Evolutionary conservation across 2,113 vertebrate genomes (phyloP).

Genomic region (Crotalus horridus): DNA sequence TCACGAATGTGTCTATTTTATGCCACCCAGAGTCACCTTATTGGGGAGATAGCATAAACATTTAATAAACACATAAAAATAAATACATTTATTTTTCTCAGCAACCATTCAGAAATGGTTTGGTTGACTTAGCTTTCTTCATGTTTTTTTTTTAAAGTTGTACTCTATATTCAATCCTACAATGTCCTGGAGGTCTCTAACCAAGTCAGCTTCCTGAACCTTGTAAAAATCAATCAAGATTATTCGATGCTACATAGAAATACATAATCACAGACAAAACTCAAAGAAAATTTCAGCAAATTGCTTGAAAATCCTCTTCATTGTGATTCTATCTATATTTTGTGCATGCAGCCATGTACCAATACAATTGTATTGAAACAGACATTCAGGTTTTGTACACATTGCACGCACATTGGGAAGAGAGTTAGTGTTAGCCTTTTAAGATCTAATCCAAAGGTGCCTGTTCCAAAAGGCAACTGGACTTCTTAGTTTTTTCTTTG

Average conservation of each 20-base stretch:
- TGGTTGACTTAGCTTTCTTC: neutral
- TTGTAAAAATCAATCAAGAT: neutral
- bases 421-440: neutral
- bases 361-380: neutral
- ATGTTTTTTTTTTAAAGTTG: neutral
- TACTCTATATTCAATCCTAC: neutral
- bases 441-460: neutral
- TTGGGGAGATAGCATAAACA: neutral
- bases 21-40: neutral
- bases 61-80: neutral
- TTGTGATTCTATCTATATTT: neutral
- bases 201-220: neutral
- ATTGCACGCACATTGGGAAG: conserved; percentile 1
- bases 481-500: neutral
- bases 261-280: neutral
- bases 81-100: neutral
- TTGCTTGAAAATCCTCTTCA: neutral
- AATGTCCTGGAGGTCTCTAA: neutral
- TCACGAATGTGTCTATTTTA: neutral
- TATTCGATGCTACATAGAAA: neutral
- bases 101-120: neutral
- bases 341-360: neutral
- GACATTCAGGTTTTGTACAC: neutral
- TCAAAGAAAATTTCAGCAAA: neutral
- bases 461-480: neutral